phyloP scores from a whole-genome alignment of 2,888 invertebrate species.

The Spialia ferax region DNA sequence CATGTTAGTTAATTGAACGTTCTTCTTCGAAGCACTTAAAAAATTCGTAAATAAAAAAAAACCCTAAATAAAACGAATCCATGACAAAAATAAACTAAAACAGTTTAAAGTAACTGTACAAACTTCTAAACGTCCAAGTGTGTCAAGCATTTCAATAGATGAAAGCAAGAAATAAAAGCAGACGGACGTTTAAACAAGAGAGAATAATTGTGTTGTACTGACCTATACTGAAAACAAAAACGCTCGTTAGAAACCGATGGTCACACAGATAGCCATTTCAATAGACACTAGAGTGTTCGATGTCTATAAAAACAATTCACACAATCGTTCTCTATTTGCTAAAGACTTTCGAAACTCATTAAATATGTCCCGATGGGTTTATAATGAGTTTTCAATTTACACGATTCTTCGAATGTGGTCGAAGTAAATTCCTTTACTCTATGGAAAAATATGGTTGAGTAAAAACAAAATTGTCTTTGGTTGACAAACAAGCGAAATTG shows the following conservation, averaged over 20 bases:
- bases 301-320: conserved; percentile 38
- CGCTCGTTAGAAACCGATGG: conserved; percentile 28
- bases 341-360: conserved; percentile 39
- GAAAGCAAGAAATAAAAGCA: conserved; percentile 27
- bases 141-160: conserved; percentile 31
- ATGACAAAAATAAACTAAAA: conserved; percentile 2
- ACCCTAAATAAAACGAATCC: not conserved
- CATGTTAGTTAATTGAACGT: too few species aligned
- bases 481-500: conserved; percentile 42
- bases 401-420: conserved; percentile 28
- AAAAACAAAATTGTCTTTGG: conserved; percentile 34
- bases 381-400: conserved; percentile 40
- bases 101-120: not conserved
- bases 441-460: conserved; percentile 34
- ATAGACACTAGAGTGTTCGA: conserved; percentile 18
- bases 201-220: conserved; percentile 34
- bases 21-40: not conserved
- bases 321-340: conserved; percentile 30
- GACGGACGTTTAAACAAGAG: conserved; percentile 22
- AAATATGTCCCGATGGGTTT: conserved; percentile 37
- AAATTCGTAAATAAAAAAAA: not conserved
- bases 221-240: conserved; percentile 22
- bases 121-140: conserved; percentile 11
- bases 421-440: conserved; percentile 24
- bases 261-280: conserved; percentile 18